Conservation (phyloP, 2,113 vertebrate species). For the Corapipo altera region DNA sequence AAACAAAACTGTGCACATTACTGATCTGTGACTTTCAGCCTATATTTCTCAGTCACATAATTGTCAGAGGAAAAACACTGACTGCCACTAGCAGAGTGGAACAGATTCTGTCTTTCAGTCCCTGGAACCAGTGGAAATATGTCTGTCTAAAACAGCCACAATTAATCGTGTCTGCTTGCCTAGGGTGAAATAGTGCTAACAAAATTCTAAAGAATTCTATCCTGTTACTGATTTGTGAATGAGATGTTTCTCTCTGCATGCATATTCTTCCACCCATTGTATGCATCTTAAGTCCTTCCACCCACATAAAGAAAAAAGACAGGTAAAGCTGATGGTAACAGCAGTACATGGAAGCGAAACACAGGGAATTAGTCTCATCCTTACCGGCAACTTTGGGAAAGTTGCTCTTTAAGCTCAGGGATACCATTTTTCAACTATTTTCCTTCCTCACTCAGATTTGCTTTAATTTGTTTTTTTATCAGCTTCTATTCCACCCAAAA, state of each 20-base stretch:
- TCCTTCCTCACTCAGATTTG: background rate
- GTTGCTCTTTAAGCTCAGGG: background rate
- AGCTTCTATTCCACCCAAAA: background rate
- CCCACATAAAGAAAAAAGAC: background rate
- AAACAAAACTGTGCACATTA: background rate
- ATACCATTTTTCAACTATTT: background rate
- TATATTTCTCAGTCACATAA: background rate
- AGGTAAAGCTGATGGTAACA: background rate
- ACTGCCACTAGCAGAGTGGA: background rate
- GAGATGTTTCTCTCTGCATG: accelerated
- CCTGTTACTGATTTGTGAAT: background rate
- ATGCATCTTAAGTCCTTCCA: background rate
- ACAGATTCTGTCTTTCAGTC: background rate
- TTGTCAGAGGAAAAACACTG: background rate
- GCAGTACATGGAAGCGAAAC: background rate
- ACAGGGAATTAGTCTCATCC: background rate
- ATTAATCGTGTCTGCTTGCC: background rate
- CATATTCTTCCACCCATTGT: background rate
- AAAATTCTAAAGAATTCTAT: background rate
- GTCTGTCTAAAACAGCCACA: background rate
- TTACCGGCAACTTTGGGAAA: background rate
- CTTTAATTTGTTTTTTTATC: background rate
- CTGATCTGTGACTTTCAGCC: background rate
- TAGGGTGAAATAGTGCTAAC: background rate
- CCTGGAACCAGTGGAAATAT: background rate